phyloP scores from a whole-genome alignment of 2,113 vertebrate species.

The Hippocampus zosterae region DNA sequence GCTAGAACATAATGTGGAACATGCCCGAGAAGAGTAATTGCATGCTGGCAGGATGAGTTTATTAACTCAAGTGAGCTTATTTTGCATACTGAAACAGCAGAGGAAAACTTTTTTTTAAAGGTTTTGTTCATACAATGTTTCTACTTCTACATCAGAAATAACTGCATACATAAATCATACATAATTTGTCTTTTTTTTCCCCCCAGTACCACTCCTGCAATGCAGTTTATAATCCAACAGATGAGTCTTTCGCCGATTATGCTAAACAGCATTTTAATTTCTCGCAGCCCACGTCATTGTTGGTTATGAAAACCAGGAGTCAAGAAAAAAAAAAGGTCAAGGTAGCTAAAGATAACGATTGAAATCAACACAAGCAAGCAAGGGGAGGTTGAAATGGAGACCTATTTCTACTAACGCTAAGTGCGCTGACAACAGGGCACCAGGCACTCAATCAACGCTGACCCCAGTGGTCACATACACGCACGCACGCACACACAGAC shows the following conservation, averaged over 20 bases:
- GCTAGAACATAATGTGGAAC: conserved; percentile 48
- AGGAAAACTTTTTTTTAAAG: conserved; percentile 2
- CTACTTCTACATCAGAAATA: not conserved
- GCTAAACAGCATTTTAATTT: conserved; percentile 21
- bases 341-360: conserved; percentile 6
- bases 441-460: conserved; percentile 57
- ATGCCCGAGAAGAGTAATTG: conserved; percentile 55
- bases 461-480: conserved; percentile 31
- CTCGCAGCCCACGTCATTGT: conserved; percentile 30
- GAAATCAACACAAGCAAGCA: conserved; percentile 23
- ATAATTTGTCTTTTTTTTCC: not conserved
- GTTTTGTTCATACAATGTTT: no score
- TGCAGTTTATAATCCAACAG: conserved; percentile 29
- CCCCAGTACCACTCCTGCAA: not conserved
- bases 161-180: not conserved
- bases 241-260: conserved; percentile 19
- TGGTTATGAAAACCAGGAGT: conserved; percentile 5
- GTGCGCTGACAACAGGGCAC: conserved; percentile 52
- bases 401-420: conserved; percentile 58
- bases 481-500: conserved; percentile 10
- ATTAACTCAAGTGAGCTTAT: conserved; percentile 50
- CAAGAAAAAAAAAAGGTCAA: conserved; percentile 3
- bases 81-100: conserved; percentile 38
- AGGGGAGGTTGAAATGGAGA: conserved; percentile 20
- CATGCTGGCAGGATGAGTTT: conserved; percentile 40